Evolutionary conservation across 2,888 invertebrate genomes (phyloP), one percentile per base, ranked within the genome.

Genomic region (Sinelater perroti): DNA sequence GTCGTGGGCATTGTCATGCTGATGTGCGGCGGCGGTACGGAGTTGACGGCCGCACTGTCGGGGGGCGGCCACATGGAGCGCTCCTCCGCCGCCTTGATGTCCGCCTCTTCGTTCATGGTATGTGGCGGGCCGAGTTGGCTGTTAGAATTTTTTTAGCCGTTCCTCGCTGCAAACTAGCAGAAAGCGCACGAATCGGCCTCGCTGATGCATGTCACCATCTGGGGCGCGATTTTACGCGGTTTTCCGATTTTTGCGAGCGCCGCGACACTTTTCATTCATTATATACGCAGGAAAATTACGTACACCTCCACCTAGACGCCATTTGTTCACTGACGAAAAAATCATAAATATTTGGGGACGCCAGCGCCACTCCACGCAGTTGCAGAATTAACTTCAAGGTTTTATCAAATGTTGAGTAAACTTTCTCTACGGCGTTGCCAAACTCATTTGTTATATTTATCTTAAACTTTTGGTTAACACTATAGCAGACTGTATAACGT

Each of bases 1-100:
- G 84, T 85, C 62, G 84, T 83, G 6, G 85, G 82, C 67, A 83
- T 83, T 28, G 84, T 82, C 62, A 70, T 71, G 51, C 69, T 63
- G 33, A 62, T 62, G 61, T 76, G 76, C 54, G 70, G 75, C 17
- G 71, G 67, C n/a, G 71, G 72, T 17, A 73, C 65, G 11, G 72
- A 72, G 58, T 69, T 70, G 16, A 70, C 66, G 53, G 70, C 72
- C 10, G 67, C 67, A 55, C 64, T 69, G 50, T 76, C 77, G n/a
- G 71, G 56, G 1, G 75, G 74, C 17, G 77, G 76, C 78, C 77
- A 78, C 60, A 69, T 66, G 30, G 72, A 67, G 54, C 75, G 68
- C 36, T 74, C 75, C 46, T 76, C 76, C 21, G 69, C 55, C 30
- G 62, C 53, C 73, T 71, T 78, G 54, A 73, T 61, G 50, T 76